These are phyloP conservation scores for Drosophila mercatorum DNA, from an alignment of 2,888 invertebrate genomes.

Conservation along the genomic window DNA sequence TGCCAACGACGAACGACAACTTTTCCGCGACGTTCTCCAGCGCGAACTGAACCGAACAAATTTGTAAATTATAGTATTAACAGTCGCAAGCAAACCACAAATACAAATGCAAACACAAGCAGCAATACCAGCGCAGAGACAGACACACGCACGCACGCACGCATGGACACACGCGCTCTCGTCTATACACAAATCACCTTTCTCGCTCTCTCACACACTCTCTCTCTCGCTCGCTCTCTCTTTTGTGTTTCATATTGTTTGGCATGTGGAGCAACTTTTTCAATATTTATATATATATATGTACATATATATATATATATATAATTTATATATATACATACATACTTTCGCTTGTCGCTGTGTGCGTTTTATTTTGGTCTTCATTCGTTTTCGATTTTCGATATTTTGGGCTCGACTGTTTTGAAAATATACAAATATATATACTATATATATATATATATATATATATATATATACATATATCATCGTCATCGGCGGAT, in stretches of 20 bases:
- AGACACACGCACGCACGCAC: conserved; percentile 2
- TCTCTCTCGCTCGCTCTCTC: neutral
- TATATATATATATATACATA: conserved; percentile 6
- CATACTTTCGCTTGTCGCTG: conserved; percentile 29
- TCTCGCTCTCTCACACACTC: conserved; percentile 3
- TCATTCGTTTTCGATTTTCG: conserved; percentile 13
- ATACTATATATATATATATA: too few species aligned
- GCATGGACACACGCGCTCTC: conserved; percentile 8
- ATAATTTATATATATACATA: neutral
- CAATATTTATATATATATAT: conserved; percentile 22
- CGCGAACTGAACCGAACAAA: conserved; percentile 73
- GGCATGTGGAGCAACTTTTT: conserved; percentile 15
- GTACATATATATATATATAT: conserved; percentile 23
- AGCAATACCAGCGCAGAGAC: neutral
- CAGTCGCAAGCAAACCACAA: conserved; percentile 33
- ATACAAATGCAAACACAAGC: conserved; percentile 22
- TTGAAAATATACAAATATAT: conserved; percentile 10
- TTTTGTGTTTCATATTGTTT: conserved; percentile 29
- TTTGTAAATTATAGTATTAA: conserved; percentile 76
- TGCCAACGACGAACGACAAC: conserved; percentile 60
- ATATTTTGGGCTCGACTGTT: conserved; percentile 35
- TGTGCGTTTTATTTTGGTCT: conserved; percentile 64
- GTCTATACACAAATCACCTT: conserved; percentile 1
- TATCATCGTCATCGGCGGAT: neutral
- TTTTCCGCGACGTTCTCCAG: conserved; percentile 76